Base-by-base conservation (phyloP, 2,797 vertebrate species). In the Danionella dracula region DNA sequence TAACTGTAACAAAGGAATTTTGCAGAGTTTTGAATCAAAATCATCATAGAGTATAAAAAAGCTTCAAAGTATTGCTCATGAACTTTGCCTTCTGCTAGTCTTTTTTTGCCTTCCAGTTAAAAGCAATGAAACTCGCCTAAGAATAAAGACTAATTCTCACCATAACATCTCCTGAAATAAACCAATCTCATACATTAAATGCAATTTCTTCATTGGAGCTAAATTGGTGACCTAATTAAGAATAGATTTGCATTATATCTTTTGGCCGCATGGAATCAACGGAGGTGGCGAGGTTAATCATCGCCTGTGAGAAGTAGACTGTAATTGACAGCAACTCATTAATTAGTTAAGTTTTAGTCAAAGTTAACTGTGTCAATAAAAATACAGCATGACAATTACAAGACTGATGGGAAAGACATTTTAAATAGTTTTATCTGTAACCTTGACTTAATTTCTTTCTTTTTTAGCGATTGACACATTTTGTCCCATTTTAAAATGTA, bases 171-270 rank as follows among this genome's bases (percentile, higher is more conserved):
- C 42, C 53, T 1, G 19, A 35, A 53, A 35, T 68, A 38, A 66
- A 35, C 13, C 41, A 54, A 42, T 49, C 40, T 21, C 31, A 37
- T 50, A 53, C 76, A 81, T 66, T 82, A 81, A 73, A 83, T 78
- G 73, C 64, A 31, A 75, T 75, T 59, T 54, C 21, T 66, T 12
- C 75, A 66, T 73, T 75, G 78, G 76, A 73, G 46, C 70, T 82
- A 87, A 80, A 79, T 87, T 77, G 74, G 78, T 88, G 85, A 88
- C 87, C 87, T 83, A 87, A 88, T 90, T 88, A 87, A 87, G 85
- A 63, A 81, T 51, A 70, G 76, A 66, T 80, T 79, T 76, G 81
- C 82, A 84, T 80, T 64, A 84, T 86, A 83, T 76, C 74, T 74
- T 83, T 76, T 87, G 85, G 83, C 81, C 79, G 60, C 62, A 79